Conservation (phyloP, 2,888 invertebrate species). For the Pollenia griseotomentosa region DNA sequence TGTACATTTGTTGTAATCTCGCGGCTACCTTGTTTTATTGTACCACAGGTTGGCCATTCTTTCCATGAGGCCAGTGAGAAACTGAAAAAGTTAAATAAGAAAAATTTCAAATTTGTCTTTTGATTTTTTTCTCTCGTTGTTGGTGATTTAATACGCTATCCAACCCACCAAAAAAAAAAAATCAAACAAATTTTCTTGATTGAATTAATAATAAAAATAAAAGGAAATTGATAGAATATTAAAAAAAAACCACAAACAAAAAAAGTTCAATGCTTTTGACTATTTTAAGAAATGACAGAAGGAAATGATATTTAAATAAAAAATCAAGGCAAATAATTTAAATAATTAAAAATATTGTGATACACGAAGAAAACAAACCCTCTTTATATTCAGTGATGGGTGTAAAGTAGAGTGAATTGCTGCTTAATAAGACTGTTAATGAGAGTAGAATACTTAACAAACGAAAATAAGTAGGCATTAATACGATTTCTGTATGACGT, state of each 20-base stretch:
- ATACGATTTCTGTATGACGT: too few species aligned
- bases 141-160: conserved; percentile 57
- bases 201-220: conserved; percentile 82
- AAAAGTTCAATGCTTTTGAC: conserved; percentile 42
- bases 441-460: conserved; percentile 27
- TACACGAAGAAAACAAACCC: not conserved
- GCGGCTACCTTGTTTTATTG: too few species aligned
- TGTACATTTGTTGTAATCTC: too few species aligned
- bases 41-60: conserved; percentile 24
- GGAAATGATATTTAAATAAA: conserved; percentile 45
- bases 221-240: conserved; percentile 23
- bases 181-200: conserved; percentile 78
- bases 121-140: conserved; percentile 41
- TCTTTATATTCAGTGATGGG: not conserved
- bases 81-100: conserved; percentile 71
- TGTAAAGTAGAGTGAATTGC: not conserved
- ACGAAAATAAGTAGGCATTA: conserved; percentile 22
- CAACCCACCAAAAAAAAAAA: conserved; percentile 73
- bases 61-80: conserved; percentile 45
- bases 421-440: conserved; percentile 41
- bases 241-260: conserved; percentile 64
- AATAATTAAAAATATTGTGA: not conserved
- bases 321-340: conserved; percentile 1
- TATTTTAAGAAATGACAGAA: conserved; percentile 21
- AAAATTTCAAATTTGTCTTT: conserved; percentile 78